Conservation (phyloP, 2,797 vertebrate genomes). For the Gila robusta region DNA sequence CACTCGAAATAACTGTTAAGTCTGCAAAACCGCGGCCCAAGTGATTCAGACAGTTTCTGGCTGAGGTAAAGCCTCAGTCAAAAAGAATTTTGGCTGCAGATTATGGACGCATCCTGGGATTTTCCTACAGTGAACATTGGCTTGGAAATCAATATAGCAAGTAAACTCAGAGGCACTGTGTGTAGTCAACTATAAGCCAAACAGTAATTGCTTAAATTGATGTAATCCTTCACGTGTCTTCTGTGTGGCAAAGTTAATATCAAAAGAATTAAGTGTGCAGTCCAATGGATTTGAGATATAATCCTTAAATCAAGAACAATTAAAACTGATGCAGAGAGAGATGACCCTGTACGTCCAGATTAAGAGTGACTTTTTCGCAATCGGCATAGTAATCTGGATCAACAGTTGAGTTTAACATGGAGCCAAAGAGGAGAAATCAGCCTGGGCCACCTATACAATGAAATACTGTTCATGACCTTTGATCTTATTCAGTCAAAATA, state of each 20-base stretch:
- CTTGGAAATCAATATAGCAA: conserved; percentile 89
- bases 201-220: conserved; percentile 85
- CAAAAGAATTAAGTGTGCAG: conserved; percentile 77
- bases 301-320: conserved; percentile 89
- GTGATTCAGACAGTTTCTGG: conserved; percentile 1
- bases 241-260: conserved; percentile 84
- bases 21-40: not conserved
- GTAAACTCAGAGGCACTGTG: conserved; percentile 84
- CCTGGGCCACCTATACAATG: not conserved
- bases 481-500: not conserved
- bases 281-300: conserved; percentile 84
- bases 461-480: not conserved
- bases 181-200: conserved; percentile 83
- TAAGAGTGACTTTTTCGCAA: conserved; percentile 23
- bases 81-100: conserved; percentile 67
- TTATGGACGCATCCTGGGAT: conserved; percentile 78
- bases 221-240: conserved; percentile 83
- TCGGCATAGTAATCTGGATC: not conserved
- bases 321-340: conserved; percentile 77
- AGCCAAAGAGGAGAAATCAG: not conserved
- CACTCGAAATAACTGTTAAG: conserved; percentile 4
- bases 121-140: conserved; percentile 85
- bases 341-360: conserved; percentile 69
- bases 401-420: not conserved
- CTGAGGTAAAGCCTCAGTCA: conserved; percentile 61